A percentile compares a stretch with the other conserved stretches of the same genome.
Evolutionary conservation across 2,113 vertebrate genomes (phyloP).

Genomic region (Corapipo altera): DNA sequence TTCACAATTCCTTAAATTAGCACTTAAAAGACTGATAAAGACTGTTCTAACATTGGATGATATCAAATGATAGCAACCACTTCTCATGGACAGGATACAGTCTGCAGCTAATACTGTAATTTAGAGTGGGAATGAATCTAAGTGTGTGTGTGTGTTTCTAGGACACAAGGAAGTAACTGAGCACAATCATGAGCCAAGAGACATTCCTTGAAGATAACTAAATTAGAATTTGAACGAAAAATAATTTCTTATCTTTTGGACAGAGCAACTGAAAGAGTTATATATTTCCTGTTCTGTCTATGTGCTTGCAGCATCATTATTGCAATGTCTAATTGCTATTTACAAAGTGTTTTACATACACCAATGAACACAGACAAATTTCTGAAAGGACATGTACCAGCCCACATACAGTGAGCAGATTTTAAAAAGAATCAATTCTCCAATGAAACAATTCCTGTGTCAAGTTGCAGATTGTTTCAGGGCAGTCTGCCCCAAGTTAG

Average conservation of each 20-base stretch:
- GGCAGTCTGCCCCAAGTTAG: neutral
- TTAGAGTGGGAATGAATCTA: neutral
- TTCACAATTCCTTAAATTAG: neutral
- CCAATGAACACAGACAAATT: neutral
- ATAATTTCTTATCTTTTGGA: neutral
- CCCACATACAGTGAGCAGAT: neutral
- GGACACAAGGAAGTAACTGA: neutral
- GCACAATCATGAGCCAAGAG: neutral
- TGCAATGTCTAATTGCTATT: neutral
- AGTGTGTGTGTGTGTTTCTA: neutral
- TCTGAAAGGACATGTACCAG: neutral
- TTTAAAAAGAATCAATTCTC: neutral
- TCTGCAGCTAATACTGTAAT: neutral
- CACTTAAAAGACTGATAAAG: neutral
- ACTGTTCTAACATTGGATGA: neutral
- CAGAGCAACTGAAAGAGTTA: neutral
- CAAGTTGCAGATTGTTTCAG: neutral
- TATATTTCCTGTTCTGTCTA: neutral
- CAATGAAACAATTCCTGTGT: neutral
- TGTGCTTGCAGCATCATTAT: neutral
- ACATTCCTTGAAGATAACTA: neutral
- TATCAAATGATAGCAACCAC: neutral
- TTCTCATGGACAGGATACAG: neutral
- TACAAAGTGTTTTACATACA: neutral
- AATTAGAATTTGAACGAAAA: neutral